Conservation (phyloP, 2,113 vertebrate species). For the Gasterosteus nipponicus region DNA sequence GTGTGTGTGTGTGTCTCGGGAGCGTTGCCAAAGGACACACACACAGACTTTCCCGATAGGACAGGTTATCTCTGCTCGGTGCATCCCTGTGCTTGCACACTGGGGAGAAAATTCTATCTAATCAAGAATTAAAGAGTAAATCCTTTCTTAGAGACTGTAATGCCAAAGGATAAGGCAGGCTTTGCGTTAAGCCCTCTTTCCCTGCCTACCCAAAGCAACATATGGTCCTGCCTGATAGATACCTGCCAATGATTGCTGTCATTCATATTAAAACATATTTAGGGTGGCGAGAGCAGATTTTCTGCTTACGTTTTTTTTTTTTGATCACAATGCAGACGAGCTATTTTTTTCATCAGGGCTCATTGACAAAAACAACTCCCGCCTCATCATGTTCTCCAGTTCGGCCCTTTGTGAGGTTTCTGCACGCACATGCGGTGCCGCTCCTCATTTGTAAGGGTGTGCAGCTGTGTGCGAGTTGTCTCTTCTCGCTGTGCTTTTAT, state of each 20-base stretch:
- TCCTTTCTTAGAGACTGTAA: slow-evolving; percentile 85
- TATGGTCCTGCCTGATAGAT: slow-evolving; percentile 80
- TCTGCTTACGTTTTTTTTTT: slow-evolving; percentile 28
- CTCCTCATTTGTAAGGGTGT: slow-evolving; percentile 49
- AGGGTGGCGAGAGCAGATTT: slow-evolving; percentile 48
- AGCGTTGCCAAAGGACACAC: slow-evolving; percentile 34
- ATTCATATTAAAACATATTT: slow-evolving; percentile 73
- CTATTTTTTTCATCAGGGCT: slow-evolving; percentile 3
- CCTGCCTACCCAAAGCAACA: slow-evolving; percentile 77
- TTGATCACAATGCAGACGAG: slow-evolving; percentile 34
- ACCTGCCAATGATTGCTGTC: slow-evolving; percentile 68
- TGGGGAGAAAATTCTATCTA: slow-evolving; percentile 82
- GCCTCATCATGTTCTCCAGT: slow-evolving; percentile 14
- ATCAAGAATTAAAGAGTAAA: slow-evolving; percentile 87
- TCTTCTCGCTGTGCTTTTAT: slow-evolving; percentile 45
- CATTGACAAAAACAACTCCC: slow-evolving; percentile 37
- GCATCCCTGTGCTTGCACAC: slow-evolving; percentile 67
- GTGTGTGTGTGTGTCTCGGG: slow-evolving; percentile 24
- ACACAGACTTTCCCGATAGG: slow-evolving; percentile 34
- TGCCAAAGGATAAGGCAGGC: slow-evolving; percentile 83
- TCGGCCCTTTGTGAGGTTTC: slow-evolving; percentile 9
- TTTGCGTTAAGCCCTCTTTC: slow-evolving; percentile 80
- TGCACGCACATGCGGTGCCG: slow-evolving; percentile 24
- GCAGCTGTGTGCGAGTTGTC: slow-evolving; percentile 54
- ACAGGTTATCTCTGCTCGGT: slow-evolving; percentile 69